Evolutionary conservation across 2,797 vertebrate species (phyloP), one percentile per base, ranked within the genome.

Genomic region (Neostethus bicornis): DNA sequence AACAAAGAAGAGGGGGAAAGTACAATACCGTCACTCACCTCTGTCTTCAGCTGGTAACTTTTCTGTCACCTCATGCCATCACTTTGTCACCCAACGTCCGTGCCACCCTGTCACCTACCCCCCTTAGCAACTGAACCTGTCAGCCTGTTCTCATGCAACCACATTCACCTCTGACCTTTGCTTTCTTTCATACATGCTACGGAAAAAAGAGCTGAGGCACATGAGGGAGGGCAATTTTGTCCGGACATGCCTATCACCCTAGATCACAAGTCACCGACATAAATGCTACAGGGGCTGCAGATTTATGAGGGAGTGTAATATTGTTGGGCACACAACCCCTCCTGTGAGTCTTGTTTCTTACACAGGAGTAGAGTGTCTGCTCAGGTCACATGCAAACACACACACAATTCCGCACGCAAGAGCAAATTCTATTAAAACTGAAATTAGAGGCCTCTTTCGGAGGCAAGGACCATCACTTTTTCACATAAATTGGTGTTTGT

Each of bases 1-100:
- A 81, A 55, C 69, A 71, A 58, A 71, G 70, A 58, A 65, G 65
- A 65, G 49, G 29, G 70, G 51, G 55, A 66, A 62, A 53, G 57
- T 51, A 49, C 44, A 81, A 81, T 52, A 81, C 88, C 64, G 80
- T 89, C 87, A 87, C 75, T 89, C 89, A 81, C 85, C 85, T 78
- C 35, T 54, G 61, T 82, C 70, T 76, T 85, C 86, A 85, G 85
- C 82, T 86, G 84, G 86, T 84, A 81, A 84, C 85, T 83, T 81
- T 77, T 83, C 88, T 90, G 87, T 90, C 89, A 86, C 86, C 86
- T 84, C 78, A 82, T 84, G 85, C 85, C 84, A 87, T 86, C 89
- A 87, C 87, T 87, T 82, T 85, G 84, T 87, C 87, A 80, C 86
- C 84, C 67, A 23, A 2, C 5, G 70, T 85, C 83, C 53, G 73